A percentile compares a stretch with the other conserved stretches of the same genome.
phyloP scores from a whole-genome alignment of 1,140 invertebrate species.

The Diorhabda sublineata region DNA sequence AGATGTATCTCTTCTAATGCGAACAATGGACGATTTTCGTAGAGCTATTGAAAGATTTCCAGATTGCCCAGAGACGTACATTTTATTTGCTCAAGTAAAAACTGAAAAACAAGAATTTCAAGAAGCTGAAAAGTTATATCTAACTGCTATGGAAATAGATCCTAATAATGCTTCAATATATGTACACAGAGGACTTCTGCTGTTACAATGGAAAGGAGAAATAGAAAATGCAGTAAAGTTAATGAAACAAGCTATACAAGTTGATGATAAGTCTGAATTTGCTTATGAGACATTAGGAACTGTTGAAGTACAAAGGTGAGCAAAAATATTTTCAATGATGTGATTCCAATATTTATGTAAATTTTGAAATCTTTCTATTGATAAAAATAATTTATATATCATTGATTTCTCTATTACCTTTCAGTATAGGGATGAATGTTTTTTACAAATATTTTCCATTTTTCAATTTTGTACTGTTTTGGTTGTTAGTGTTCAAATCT shows the following conservation, averaged over 20 bases:
- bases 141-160: conserved; percentile 76
- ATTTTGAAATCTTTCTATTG: no score
- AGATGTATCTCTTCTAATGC: conserved; percentile 55
- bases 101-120: conserved; percentile 77
- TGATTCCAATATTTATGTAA: not conserved
- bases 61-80: conserved; percentile 77
- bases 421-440: not conserved
- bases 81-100: conserved; percentile 71
- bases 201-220: conserved; percentile 77
- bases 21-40: conserved; percentile 68
- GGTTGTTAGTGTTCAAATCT: no score
- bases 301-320: conserved; percentile 87
- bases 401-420: not conserved
- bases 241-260: conserved; percentile 77
- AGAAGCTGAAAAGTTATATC: conserved; percentile 76
- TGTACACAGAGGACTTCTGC: conserved; percentile 82
- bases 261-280: conserved; percentile 90
- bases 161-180: conserved; percentile 80
- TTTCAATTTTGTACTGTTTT: no score
- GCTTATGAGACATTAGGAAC: conserved; percentile 92
- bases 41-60: conserved; percentile 74
- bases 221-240: conserved; percentile 73
- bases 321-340: not conserved
- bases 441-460: not conserved
- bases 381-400: not conserved